phyloP scores from a whole-genome alignment of 2,888 invertebrate genomes.

The Dusona sp. region DNA sequence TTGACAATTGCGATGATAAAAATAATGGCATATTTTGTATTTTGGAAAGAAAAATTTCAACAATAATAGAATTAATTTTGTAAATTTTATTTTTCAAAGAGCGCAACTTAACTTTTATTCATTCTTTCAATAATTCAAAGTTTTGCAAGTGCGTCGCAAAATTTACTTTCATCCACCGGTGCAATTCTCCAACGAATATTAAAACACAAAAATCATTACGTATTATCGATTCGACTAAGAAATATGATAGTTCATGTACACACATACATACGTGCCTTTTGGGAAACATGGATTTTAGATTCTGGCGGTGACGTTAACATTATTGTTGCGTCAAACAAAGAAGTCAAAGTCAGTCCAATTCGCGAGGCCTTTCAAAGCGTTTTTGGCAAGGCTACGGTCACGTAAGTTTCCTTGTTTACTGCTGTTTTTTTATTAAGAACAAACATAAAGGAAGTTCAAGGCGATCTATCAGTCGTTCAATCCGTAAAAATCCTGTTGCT shows the following conservation, averaged over 20 bases:
- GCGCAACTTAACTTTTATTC: not conserved
- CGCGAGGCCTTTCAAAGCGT: slow-evolving; percentile 92
- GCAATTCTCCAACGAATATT: not conserved
- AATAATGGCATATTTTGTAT: slow-evolving; percentile 9
- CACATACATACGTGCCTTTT: slow-evolving; percentile 47
- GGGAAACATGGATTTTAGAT: slow-evolving; percentile 86
- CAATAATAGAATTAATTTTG: not conserved
- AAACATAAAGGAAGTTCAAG: not conserved
- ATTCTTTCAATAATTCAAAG: not conserved
- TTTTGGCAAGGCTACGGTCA: slow-evolving; percentile 92
- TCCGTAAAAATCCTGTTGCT: not conserved
- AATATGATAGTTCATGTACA: slow-evolving; percentile 55
- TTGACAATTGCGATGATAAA: slow-evolving; percentile 22
- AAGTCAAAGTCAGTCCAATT: slow-evolving; percentile 90
- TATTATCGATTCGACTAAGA: slow-evolving; percentile 19
- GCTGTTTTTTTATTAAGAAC: not conserved
- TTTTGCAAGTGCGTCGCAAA: not conserved
- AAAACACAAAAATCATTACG: not conserved
- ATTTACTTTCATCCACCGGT: not conserved
- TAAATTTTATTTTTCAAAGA: not conserved
- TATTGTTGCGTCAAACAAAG: slow-evolving; percentile 91
- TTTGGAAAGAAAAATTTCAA: slow-evolving; percentile 5
- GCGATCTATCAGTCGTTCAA: too few relatives aligned
- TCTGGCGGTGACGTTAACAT: slow-evolving; percentile 92
- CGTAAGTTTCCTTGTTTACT: slow-evolving; percentile 85